phyloP scores from a whole-genome alignment of 1,140 invertebrate species.

The Ridgeia piscesae region DNA sequence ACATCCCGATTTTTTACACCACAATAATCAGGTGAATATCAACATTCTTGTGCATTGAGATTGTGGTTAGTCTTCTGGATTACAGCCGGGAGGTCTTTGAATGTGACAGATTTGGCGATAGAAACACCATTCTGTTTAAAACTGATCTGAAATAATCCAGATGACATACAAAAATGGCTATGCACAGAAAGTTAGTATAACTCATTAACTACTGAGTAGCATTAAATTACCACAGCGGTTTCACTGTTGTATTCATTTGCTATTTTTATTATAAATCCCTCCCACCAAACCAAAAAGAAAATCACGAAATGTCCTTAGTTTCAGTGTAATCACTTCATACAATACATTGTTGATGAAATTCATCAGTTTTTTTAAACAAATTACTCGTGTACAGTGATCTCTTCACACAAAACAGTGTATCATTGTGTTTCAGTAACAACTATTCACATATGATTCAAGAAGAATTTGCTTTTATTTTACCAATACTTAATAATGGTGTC shows the following conservation, averaged over 20 bases:
- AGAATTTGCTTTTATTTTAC: too few species aligned
- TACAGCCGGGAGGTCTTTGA: neutral
- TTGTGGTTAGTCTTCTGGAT: neutral
- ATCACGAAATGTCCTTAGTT: neutral
- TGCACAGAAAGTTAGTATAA: neutral
- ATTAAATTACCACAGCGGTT: neutral
- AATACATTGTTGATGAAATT: neutral
- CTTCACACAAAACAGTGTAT: too few species aligned
- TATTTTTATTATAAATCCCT: neutral
- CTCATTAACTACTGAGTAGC: neutral
- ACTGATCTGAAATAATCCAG: neutral
- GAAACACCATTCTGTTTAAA: neutral
- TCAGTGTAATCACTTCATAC: neutral
- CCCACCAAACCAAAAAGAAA: neutral
- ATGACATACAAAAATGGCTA: neutral
- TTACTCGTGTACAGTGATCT: too few species aligned
- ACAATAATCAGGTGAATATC: neutral
- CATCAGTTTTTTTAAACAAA: neutral
- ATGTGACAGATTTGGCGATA: neutral
- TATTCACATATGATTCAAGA: too few species aligned
- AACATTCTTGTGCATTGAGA: neutral
- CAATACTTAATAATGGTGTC: too few species aligned
- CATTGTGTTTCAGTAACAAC: too few species aligned
- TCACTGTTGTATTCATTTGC: neutral
- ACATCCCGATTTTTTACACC: neutral